These are phyloP conservation scores for Mystacornis crossleyi DNA, from an alignment of 2,113 vertebrate species.

Conservation along the genomic window DNA sequence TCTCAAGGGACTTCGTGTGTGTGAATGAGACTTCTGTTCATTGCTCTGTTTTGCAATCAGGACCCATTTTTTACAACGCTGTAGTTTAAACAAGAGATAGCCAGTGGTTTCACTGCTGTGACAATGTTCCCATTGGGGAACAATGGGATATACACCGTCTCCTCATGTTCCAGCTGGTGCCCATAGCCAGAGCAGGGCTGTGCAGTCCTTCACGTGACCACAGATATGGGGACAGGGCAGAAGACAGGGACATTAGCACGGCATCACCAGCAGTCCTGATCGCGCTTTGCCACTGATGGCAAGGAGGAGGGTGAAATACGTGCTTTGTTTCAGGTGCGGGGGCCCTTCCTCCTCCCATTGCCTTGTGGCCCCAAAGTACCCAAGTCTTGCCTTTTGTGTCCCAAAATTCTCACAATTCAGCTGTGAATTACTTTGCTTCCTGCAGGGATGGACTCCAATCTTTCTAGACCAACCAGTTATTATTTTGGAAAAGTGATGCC, in stretches of 20 bases:
- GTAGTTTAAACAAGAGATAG: background rate
- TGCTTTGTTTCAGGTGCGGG: background rate
- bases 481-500: background rate
- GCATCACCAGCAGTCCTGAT: background rate
- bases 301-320: background rate
- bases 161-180: background rate
- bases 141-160: background rate
- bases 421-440: background rate
- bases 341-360: background rate
- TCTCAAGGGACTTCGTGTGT: accelerated
- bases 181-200: background rate
- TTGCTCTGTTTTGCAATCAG: background rate
- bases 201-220: background rate
- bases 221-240: background rate
- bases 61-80: accelerated
- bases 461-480: background rate
- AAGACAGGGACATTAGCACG: background rate
- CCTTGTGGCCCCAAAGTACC: background rate
- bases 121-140: no score
- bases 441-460: no score
- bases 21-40: background rate
- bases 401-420: background rate
- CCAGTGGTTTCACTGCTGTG: background rate
- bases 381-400: background rate
- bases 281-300: accelerated